Conservation (phyloP, 1,140 invertebrate species). For the Neodiprion fabricii region DNA sequence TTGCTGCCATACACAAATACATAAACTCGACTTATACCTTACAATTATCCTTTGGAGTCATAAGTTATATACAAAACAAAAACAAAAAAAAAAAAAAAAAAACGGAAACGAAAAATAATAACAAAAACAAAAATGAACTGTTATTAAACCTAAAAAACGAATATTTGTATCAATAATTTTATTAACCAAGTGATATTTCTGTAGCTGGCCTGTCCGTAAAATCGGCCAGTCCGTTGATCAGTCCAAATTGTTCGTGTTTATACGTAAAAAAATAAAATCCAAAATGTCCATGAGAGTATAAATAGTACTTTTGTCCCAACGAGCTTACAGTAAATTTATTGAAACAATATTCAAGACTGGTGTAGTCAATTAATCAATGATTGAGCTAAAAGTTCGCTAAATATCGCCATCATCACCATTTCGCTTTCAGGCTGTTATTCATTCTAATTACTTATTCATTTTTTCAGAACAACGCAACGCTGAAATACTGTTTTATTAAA, state of each 20-base stretch:
- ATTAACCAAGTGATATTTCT: conserved; percentile 5
- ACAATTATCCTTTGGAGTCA: background rate
- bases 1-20: background rate
- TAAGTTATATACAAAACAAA: background rate
- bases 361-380: conserved; percentile 1
- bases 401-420: background rate
- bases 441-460: no score
- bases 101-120: background rate
- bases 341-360: conserved; percentile 7
- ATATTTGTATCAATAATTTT: background rate
- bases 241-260: conserved; percentile 5
- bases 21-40: background rate
- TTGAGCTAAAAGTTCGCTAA: background rate
- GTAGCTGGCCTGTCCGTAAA: conserved; percentile 2
- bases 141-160: background rate
- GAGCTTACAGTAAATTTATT: conserved; percentile 4
- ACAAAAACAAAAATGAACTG: background rate
- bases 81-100: no score
- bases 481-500: background rate
- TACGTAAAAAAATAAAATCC: background rate
- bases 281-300: conserved; percentile 3
- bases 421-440: no score
- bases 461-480: no score
- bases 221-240: conserved; percentile 3
- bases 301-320: background rate